Base-by-base conservation (phyloP, 2,888 invertebrate genomes). In the Drosophila neonasuta region DNA sequence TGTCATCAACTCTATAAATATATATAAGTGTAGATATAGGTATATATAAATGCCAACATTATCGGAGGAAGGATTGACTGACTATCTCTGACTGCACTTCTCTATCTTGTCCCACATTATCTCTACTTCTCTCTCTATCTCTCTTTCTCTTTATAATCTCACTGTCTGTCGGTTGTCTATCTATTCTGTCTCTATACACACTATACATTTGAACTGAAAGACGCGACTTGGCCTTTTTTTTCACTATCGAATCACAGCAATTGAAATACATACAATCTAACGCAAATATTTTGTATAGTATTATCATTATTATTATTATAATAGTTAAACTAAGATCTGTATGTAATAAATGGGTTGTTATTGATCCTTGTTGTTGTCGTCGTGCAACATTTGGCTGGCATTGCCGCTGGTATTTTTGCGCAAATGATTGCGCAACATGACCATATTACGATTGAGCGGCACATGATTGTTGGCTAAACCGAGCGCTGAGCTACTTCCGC, bases 391-490 rank as follows among this genome's bases (percentile, higher is more conserved):
- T 36, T 66, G 69, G 13, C 36, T 29, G 56, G 74, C 80, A 56
- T 57, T 80, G 39, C 68, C 62, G 24, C 79, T 77, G 24, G 88
- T 90, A 34, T 90, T 90, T 64, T 90, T 91, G 44, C 90, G 89
- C 81, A 91, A 83, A 74, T 91, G 90, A 79, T 91, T 91, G 48
- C 90, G 81, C 57, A 91, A 78, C 86, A 91, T 91, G 62, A 91
- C 90, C 71, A 89, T 85, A 71, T 91, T 90, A 51, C 90, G 88
- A 76, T 88, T 91, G 57, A 91, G 78, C 56, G 89, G 89, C 72
- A 90, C 17, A 36, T 55, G 76, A 78, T 90, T 90, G 63, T 85
- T 88, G 70, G 88, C 73, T 57, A 88, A 79, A 17, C 54, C 51
- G 2, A 41, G 39, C 8, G 39, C 15, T 13, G 71, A 58, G 49